phyloP scores from a whole-genome alignment of 2,888 invertebrate species.

The Clusia tigrina region DNA sequence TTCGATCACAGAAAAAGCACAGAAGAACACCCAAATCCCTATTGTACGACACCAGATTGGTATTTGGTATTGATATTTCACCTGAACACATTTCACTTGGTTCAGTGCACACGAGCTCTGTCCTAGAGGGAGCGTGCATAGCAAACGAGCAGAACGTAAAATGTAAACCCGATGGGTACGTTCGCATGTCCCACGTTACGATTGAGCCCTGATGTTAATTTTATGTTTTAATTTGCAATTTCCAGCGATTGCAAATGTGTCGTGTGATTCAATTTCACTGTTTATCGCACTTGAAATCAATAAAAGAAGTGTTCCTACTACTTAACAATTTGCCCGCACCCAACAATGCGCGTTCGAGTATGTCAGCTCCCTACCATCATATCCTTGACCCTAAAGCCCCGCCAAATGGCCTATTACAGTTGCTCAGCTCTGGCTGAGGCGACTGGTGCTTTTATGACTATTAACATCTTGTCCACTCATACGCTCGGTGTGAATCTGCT shows the following conservation, averaged over 20 bases:
- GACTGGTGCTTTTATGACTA: conserved; percentile 27
- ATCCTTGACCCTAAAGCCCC: conserved; percentile 48
- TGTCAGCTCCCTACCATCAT: conserved; percentile 51
- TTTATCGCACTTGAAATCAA: background rate
- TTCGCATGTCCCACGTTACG: no score
- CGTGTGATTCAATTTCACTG: no score
- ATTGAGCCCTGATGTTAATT: no score
- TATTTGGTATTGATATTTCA: background rate
- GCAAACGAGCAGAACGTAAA: no score
- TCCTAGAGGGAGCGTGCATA: no score
- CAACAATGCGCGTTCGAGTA: background rate
- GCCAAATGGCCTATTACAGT: conserved; percentile 49
- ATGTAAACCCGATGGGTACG: no score
- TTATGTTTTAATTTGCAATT: background rate
- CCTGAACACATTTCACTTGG: background rate
- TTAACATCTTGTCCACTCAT: background rate
- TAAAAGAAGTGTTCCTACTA: background rate
- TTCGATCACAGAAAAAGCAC: background rate
- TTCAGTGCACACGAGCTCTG: background rate
- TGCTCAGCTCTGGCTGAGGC: no score
- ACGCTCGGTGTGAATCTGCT: background rate
- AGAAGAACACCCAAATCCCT: background rate
- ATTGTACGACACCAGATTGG: background rate
- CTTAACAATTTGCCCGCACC: background rate
- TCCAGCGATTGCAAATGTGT: no score